phyloP scores from a whole-genome alignment of 1,140 invertebrate species.

The Holcopasites calliopsidis region DNA sequence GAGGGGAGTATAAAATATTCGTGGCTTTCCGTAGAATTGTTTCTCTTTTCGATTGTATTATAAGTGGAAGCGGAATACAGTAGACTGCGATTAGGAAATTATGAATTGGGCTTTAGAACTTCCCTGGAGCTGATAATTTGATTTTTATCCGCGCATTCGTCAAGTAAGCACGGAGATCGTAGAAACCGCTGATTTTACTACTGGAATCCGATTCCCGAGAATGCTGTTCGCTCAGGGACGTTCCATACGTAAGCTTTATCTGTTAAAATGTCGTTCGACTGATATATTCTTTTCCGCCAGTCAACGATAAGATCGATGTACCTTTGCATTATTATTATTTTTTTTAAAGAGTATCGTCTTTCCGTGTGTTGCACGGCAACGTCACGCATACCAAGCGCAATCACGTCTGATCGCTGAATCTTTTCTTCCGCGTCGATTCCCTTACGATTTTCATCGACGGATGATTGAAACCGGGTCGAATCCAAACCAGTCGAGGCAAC shows the following conservation, averaged over 20 bases:
- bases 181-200: constrained; percentile 24
- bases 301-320: constrained; percentile 1
- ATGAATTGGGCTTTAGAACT: no score
- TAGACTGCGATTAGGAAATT: no score
- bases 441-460: constrained; percentile 57
- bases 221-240: neutral
- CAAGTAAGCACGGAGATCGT: constrained; percentile 10
- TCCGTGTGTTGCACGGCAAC: constrained; percentile 3
- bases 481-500: constrained; percentile 50
- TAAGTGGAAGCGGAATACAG: no score
- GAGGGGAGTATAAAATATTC: no score
- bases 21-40: neutral
- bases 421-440: constrained; percentile 48
- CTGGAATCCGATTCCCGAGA: constrained; percentile 33
- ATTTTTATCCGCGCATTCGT: neutral
- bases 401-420: constrained; percentile 8
- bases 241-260: neutral
- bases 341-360: constrained; percentile 12
- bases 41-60: no score
- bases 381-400: constrained; percentile 16
- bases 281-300: neutral
- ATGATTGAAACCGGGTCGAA: constrained; percentile 59
- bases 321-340: neutral
- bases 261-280: neutral
- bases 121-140: no score